These are phyloP conservation scores for Drosophila bipectinata DNA, from an alignment of 1,140 invertebrate genomes.

Conservation along the genomic window DNA sequence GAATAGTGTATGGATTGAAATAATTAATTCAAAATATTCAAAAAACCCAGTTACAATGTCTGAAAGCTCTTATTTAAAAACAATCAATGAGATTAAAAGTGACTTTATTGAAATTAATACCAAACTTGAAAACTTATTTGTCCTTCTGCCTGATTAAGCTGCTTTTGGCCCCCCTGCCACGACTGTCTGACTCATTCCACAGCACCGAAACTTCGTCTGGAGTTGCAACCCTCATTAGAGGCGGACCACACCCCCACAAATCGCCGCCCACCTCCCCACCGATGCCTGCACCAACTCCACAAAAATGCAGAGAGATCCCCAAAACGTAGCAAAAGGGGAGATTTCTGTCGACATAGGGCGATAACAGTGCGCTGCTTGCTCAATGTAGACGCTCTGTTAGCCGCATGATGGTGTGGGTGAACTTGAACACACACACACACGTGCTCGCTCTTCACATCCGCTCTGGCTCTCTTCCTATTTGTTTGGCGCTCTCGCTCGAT, in stretches of 20 bases:
- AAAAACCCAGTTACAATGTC: neutral
- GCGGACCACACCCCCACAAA: conserved; percentile 48
- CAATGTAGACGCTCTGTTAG: conserved; percentile 69
- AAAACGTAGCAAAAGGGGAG: conserved; percentile 12
- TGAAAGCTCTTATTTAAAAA: neutral
- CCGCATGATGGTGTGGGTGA: conserved; percentile 72
- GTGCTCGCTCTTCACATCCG: conserved; percentile 18
- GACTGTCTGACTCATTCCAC: conserved; percentile 56
- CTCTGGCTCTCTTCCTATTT: conserved; percentile 38
- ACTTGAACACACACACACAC: conserved; percentile 59
- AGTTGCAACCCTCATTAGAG: conserved; percentile 78
- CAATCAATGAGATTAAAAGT: neutral
- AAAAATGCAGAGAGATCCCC: conserved; percentile 36
- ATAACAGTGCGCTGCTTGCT: conserved; percentile 67
- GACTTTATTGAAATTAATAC: conserved; percentile 8
- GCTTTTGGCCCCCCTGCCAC: conserved; percentile 44
- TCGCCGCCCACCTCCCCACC: conserved; percentile 4
- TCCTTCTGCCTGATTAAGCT: conserved; percentile 27
- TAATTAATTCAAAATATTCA: neutral
- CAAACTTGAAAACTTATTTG: conserved; percentile 1
- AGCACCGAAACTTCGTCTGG: conserved; percentile 58
- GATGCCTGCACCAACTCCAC: conserved; percentile 35
- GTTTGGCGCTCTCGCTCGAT: conserved; percentile 25
- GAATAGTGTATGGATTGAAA: neutral
- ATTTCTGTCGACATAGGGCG: conserved; percentile 15